Evolutionary conservation across 2,888 invertebrate genomes (phyloP).

Genomic region (Yponomeuta malinellus): DNA sequence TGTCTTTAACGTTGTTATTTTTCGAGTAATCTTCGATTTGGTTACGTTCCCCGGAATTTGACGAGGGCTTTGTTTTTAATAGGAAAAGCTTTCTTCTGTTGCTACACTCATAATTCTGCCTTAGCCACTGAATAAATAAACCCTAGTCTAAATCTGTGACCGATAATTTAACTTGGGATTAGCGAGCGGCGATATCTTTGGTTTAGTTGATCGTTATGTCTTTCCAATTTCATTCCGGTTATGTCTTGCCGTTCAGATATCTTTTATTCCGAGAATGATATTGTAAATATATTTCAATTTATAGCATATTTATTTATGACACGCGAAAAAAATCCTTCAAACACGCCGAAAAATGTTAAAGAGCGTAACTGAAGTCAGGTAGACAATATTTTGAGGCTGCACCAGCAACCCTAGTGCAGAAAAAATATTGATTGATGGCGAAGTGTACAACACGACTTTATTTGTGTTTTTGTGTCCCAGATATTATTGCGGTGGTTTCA

Average conservation of each 20-base stretch:
- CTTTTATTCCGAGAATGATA: neutral
- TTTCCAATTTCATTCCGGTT: neutral
- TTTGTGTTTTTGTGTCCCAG: constrained; percentile 29
- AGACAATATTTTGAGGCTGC: constrained; percentile 13
- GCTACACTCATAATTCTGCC: constrained; percentile 10
- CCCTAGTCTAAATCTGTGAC: constrained; percentile 15
- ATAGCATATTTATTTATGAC: neutral
- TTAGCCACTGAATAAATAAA: constrained; percentile 15
- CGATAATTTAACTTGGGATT: constrained; percentile 5
- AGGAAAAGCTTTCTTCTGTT: constrained; percentile 13
- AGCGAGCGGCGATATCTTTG: constrained; percentile 2
- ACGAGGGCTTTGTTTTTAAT: constrained; percentile 11
- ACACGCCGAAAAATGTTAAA: constrained; percentile 18
- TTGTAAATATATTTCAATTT: neutral
- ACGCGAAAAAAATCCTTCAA: neutral
- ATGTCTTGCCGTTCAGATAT: neutral
- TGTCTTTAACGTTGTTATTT: neutral
- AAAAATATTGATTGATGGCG: constrained; percentile 31
- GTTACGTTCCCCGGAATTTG: constrained; percentile 9
- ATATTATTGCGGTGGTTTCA: constrained; percentile 28
- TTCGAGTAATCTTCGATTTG: neutral
- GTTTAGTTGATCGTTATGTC: constrained; percentile 7
- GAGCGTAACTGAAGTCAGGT: constrained; percentile 21
- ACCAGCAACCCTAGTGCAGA: constrained; percentile 29
- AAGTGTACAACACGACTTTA: constrained; percentile 14